Evolutionary conservation across 1,140 invertebrate species (phyloP).

Genomic region (Bombus waltoni): DNA sequence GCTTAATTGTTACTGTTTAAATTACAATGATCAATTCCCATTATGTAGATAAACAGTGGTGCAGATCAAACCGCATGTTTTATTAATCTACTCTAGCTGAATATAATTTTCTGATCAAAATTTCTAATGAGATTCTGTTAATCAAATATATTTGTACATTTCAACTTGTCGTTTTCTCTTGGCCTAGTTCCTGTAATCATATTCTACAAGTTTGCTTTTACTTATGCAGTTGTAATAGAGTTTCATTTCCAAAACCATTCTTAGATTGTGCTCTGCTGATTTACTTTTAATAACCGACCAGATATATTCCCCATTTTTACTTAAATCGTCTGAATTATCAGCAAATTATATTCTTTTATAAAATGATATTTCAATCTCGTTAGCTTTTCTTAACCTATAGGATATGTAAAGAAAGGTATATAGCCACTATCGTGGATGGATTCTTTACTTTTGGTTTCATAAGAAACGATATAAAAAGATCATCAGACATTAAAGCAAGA

Average conservation of each 20-base stretch:
- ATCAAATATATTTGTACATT: slow-evolving; percentile 30
- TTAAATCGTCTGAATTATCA: no score
- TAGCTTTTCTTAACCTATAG: not conserved
- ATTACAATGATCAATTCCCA: not conserved
- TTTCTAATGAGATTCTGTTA: slow-evolving; percentile 1
- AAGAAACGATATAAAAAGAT: no score
- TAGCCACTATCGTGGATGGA: no score
- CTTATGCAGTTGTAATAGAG: not conserved
- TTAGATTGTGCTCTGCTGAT: not conserved
- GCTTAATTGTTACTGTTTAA: slow-evolving; percentile 13
- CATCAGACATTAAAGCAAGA: no score
- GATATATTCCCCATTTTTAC: no score
- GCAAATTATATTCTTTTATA: not conserved
- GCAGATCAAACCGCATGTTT: not conserved
- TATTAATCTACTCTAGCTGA: not conserved
- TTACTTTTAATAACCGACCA: not conserved
- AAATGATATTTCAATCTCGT: not conserved
- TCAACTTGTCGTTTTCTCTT: not conserved
- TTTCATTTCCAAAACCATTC: not conserved
- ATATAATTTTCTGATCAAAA: slow-evolving; percentile 3
- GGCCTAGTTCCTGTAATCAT: not conserved
- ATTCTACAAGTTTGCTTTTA: not conserved
- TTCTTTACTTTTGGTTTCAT: no score
- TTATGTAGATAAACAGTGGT: not conserved
- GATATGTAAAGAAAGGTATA: no score